These are phyloP conservation scores for Myopa testacea DNA, from an alignment of 2,888 invertebrate species.

Conservation along the genomic window DNA sequence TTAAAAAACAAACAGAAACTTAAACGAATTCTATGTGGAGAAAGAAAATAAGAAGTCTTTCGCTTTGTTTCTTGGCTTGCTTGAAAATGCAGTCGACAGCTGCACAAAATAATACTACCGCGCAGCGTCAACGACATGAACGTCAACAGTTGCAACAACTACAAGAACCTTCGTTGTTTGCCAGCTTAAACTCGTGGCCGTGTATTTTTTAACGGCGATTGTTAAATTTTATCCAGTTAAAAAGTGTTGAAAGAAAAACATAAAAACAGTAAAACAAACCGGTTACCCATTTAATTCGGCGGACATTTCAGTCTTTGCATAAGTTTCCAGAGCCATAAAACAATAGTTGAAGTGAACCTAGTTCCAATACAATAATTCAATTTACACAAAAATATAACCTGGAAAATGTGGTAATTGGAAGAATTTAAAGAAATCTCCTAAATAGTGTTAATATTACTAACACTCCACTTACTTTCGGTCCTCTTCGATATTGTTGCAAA, in stretches of 20 bases:
- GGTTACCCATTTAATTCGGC: neutral
- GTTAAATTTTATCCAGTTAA: neutral
- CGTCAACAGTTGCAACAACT: slow-evolving; percentile 40
- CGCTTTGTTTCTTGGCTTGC: slow-evolving; percentile 52
- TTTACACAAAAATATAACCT: too few relatives aligned
- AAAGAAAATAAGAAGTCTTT: slow-evolving; percentile 22
- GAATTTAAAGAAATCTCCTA: too few relatives aligned
- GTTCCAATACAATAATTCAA: too few relatives aligned
- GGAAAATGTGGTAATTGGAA: too few relatives aligned
- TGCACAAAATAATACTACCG: slow-evolving; percentile 45
- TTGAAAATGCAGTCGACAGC: slow-evolving; percentile 56
- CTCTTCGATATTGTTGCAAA: too few relatives aligned
- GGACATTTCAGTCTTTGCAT: neutral
- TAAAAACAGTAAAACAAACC: neutral
- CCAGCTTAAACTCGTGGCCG: neutral
- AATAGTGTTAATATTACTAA: too few relatives aligned
- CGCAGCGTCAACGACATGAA: slow-evolving; percentile 41
- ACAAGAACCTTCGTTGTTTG: slow-evolving; percentile 29
- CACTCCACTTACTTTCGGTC: too few relatives aligned
- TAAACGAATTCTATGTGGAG: slow-evolving; percentile 18
- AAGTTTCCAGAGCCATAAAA: too few relatives aligned
- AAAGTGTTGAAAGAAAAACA: neutral
- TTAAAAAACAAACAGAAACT: neutral
- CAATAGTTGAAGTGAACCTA: too few relatives aligned
- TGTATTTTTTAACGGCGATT: slow-evolving; percentile 7